Base-by-base conservation (phyloP, 2,113 vertebrate species). In the Ibidorhyncha struthersii region DNA sequence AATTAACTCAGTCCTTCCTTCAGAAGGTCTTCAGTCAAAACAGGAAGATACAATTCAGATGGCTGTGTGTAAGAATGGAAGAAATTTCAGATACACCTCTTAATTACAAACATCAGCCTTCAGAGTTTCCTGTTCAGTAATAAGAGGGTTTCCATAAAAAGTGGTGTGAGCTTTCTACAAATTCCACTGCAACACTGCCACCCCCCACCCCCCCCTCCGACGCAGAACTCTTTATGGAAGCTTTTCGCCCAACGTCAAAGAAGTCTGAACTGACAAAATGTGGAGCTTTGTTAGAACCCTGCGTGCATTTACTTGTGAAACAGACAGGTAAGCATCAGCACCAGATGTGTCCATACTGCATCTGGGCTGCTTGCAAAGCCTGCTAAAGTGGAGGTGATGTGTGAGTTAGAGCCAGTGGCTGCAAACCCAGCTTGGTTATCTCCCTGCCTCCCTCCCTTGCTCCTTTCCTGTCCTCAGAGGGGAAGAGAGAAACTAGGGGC, bases 1-100 rank as follows among this genome's bases (percentile, higher is more conserved):
- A 96, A 94, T 79, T 79, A 79, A 72, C 9, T 26, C 66, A 61
- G 52, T 84, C 78, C 58, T 93, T 95, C 66, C 41, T 65, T 96
- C 76, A 89, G 43, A 91, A 97, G 67, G 71, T 66, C 58, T 81
- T 74, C 71, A 92, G 66, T 96, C 82, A 97, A 98, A 98, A 95
- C 85, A 96, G 86, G 80, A 97, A 97, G 92, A 90, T 94, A 41
- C 32, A 90, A 86, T 63, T 93, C 76, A 66, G 76, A 86, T 74
- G 62, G 18, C 82, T 97, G 87, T 93, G 71, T 45, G 16, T 41
- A 77, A 86, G 82, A 92, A 76, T 38, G 29, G 67, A 94, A 80
- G 26, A 83, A 76, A 72, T 49, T 86, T 87, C 41, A 82, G 86
- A 78, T 22, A 38, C 11, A 62, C 10, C 23, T 91, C 74, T 95